Evolutionary conservation across 2,113 vertebrate genomes (phyloP).

Genomic region (Petaurus breviceps): DNA sequence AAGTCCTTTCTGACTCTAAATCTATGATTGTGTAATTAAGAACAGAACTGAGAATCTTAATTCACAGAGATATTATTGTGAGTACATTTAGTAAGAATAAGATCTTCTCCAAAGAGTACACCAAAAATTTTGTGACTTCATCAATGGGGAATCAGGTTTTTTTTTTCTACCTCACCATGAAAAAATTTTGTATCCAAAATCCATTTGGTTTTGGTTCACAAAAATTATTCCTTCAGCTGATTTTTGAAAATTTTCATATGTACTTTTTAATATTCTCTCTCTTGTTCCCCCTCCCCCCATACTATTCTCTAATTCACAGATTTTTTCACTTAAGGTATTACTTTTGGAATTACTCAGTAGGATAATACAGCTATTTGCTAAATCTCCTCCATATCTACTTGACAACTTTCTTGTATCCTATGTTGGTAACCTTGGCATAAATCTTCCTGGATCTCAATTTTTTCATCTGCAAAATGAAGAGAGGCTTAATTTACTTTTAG

Average conservation of each 20-base stretch:
- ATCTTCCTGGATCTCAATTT: constrained; percentile 9
- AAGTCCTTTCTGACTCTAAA: neutral
- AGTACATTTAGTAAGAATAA: neutral
- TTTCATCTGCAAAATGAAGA: constrained; percentile 43
- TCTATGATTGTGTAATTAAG: neutral
- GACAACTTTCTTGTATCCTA: neutral
- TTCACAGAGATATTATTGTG: neutral
- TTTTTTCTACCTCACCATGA: neutral
- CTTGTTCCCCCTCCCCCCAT: neutral
- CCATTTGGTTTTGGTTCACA: neutral
- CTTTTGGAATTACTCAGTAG: neutral
- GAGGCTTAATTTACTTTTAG: neutral
- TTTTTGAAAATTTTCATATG: neutral
- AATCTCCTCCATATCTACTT: neutral
- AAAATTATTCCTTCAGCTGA: neutral
- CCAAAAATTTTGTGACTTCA: neutral
- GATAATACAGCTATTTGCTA: neutral
- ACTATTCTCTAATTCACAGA: neutral
- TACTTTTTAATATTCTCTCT: neutral
- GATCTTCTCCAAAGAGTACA: neutral
- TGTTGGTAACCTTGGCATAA: neutral
- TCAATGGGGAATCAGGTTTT: neutral
- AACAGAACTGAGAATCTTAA: neutral
- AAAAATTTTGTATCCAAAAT: neutral
- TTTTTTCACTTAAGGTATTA: neutral